Evolutionary conservation across 92 coral and sea anemone species (phyloP), one percentile per base, ranked within the genome.

Genomic region (Diadumene lineata): DNA sequence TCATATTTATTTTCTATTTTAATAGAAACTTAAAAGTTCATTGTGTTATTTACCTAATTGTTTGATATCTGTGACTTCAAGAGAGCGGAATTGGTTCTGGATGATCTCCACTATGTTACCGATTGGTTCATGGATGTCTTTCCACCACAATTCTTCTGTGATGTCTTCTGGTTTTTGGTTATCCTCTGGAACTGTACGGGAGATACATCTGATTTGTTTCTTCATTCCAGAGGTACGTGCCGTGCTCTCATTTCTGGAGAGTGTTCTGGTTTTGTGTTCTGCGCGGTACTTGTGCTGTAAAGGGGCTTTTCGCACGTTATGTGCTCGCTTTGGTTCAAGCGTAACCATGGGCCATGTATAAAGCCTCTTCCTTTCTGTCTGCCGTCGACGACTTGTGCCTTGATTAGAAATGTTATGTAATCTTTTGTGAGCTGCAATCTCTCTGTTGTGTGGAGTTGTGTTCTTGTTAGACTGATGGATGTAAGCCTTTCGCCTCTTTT

Each of bases 121-220:
- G 58, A 53, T 53, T 9, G 58, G 58, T 53, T 53, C 58, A 53
- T 53, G 19, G 58, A 53, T 53, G 58, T 53, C 58, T 53, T 53
- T 53, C 58, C 58, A 53, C 58, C 58, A 53, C 24, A 53, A 23
- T 53, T 53, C 58, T 23, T 53, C 24, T 15, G 10, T 53, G 8
- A 23, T 38, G 48, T 38, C 7, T 38, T 38, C 48, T 38, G 6
- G 48, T 38, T 38, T 38, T 13, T 38, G 48, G 6, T 38, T 38
- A 4, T 6, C 13, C 7, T 6, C 48, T 38, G 48, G 48, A 38
- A 38, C 48, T 38, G 6, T 38, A 38, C 7, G 48, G 48, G 48
- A 6, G 7, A 38, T 38, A 38, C 48, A 4, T 38, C 48, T 38
- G 6, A 13, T 6, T 38, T 38, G 48, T 6, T 38, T 38, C 13